Percentiles rank a stretch among this genome's conserved stretches.
phyloP scores from a whole-genome alignment of 2,888 invertebrate genomes.

The Helleia helle region DNA sequence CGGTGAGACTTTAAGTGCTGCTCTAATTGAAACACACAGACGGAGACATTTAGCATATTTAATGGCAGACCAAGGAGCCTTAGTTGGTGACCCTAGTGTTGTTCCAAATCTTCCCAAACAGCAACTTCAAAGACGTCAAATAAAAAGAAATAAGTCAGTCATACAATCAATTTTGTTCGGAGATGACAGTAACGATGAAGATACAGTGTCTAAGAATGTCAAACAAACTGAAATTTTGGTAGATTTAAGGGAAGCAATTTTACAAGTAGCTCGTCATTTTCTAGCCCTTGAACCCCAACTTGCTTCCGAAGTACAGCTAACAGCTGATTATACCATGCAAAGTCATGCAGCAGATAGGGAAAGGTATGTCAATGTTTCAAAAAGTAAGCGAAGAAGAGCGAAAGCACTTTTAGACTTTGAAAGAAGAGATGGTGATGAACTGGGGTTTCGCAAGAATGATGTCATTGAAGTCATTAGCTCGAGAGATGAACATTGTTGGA shows the following conservation, averaged over 20 bases:
- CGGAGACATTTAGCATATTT: slow-evolving; percentile 94
- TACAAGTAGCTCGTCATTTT: slow-evolving; percentile 94
- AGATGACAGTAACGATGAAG: slow-evolving; percentile 84
- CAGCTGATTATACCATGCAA: slow-evolving; percentile 96
- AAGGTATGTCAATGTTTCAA: slow-evolving; percentile 93
- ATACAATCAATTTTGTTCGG: slow-evolving; percentile 92
- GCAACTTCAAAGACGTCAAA: slow-evolving; percentile 87
- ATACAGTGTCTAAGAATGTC: slow-evolving; percentile 95
- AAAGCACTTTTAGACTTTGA: slow-evolving; percentile 98
- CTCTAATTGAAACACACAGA: slow-evolving; percentile 90
- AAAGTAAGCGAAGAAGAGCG: slow-evolving; percentile 90
- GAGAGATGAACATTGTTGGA: slow-evolving; percentile 99
- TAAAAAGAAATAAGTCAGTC: slow-evolving; percentile 92
- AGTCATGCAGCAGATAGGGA: slow-evolving; percentile 96
- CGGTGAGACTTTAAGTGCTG: slow-evolving; percentile 87
- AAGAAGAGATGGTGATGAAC: slow-evolving; percentile 97
- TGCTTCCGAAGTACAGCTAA: slow-evolving; percentile 82
- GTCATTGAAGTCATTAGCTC: slow-evolving; percentile 97
- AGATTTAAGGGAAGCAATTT: slow-evolving; percentile 96
- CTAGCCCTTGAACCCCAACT: slow-evolving; percentile 93
- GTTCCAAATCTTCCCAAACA: slow-evolving; percentile 95
- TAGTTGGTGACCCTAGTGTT: slow-evolving; percentile 92
- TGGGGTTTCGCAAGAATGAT: slow-evolving; percentile 98
- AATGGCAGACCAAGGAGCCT: slow-evolving; percentile 96
- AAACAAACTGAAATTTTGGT: slow-evolving; percentile 98